Base-by-base conservation (phyloP, 2,888 invertebrate genomes). In the Caenorhabditis uteleia region DNA sequence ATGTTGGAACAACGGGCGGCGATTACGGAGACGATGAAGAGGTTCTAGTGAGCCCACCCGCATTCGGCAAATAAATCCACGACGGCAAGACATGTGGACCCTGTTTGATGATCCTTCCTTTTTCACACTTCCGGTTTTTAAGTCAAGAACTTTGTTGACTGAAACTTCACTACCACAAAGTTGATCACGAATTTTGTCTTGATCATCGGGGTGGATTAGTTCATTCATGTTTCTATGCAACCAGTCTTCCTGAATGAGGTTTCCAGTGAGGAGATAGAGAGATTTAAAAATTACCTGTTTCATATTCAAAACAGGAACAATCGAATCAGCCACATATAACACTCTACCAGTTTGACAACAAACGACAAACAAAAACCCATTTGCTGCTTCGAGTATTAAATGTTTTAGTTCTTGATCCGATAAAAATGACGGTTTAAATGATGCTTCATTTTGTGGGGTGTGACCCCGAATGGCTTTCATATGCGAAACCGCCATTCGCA, bases 331-430 rank as follows among this genome's bases (percentile, higher is more conserved):
- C 47, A 97, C 95, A 84, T 98, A 99, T 82, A 99, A 93, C 67
- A 99, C 89, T 78, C 94, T 88, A 3, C 97, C 97, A 12, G 92
- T 91, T 86, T 98, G 97, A 86, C 97, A 98, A 82, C 93, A 93
- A 38, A 93, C 91, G 42, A 95, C 94, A 85, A 92, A 92, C 51
- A 98, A 88, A 86, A 99, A 98, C 2, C 98, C 98, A 87, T 98
- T 98, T 14, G 98, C 97, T 29, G 98, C 97, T 83, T 98, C 98
- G 70, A 99, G 88, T 77, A 98, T 97, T 77, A 98, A 88, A 87
- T 99, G 97, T 85, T 98, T 98, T 72, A 98, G 87, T 85, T 98
- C 98, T 86, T 98, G 95, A 86, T 98, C 98, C 53, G 97, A 97
- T 65, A 99, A 88, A 85, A 98, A 98, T 14, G 95, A 95, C 21